Base-by-base conservation (phyloP, 1,140 invertebrate genomes). In the Glossosoma conforme region DNA sequence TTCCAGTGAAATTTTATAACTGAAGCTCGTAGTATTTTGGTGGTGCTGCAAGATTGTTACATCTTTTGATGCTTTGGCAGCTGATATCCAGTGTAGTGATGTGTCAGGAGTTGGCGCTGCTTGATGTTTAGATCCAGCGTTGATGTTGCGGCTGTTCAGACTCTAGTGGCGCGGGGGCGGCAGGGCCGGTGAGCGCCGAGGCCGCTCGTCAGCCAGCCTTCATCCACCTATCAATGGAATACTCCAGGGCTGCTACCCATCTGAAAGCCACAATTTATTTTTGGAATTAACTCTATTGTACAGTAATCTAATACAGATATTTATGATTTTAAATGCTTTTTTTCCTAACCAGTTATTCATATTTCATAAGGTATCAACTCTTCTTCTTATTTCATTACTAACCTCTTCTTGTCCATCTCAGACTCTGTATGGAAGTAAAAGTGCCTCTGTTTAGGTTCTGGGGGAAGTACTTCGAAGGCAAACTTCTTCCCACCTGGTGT, bases 161-260 rank as follows among this genome's bases (percentile, higher is more conserved):
- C 36, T 42, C 36, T 25, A 49, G 35, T 17, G 41, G 30, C n/a
- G 25, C 38, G 14, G 45, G 32, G 19, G 18, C 40, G 43, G 43
- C 36, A 15, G 43, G 35, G 42, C 14, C n/a, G 38, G 15, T 14
- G n/a, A 36, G 20, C 17, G 43, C 13, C 1, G 33, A 28, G 46
- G 55, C 55, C 35, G 35, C 46, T 53, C 55, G 65, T 87, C 83
- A 88, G 75, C 84, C 85, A 65, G 92, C 85, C 76, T 93, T 92
- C 66, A 97, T 89, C 93, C 93, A 97, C 61, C 91, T 80, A 72
- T 95, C 91, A 66, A 97, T 95, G 35, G 93, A 95, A 66, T 93
- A 95, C 69, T 94, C 91, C 60, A 97, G 69, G 38, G 92, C 91
- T 47, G 91, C 89, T 61, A 96, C 79, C 93, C 93, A 97, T 65